A percentile compares a stretch with the other conserved stretches of the same genome.
phyloP scores from a whole-genome alignment of 2,113 vertebrate species.

The Cephalopterus ornatus region DNA sequence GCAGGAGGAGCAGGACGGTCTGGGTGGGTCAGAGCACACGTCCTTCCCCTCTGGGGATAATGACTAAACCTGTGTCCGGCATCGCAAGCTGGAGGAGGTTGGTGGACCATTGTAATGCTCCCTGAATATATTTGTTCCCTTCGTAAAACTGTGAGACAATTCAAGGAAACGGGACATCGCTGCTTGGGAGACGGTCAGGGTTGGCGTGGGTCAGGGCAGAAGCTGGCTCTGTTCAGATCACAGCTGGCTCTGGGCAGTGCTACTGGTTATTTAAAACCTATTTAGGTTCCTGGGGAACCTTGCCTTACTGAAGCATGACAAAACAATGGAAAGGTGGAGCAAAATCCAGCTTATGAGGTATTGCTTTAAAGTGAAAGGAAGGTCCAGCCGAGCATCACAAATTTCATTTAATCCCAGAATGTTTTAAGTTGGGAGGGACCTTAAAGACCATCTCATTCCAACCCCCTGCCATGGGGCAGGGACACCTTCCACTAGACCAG shows the following conservation, averaged over 20 bases:
- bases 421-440: not conserved
- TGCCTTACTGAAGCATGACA: not conserved
- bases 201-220: not conserved
- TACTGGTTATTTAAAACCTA: not conserved
- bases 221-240: not conserved
- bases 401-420: not conserved
- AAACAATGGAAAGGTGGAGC: not conserved
- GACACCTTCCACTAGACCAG: not conserved
- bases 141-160: not conserved
- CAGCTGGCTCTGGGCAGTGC: not conserved
- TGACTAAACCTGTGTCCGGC: not conserved
- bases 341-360: not conserved
- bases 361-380: not conserved
- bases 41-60: not conserved
- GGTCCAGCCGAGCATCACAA: not conserved
- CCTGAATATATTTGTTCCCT: not conserved
- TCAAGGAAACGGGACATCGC: not conserved
- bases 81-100: not conserved
- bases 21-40: not conserved
- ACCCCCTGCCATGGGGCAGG: not conserved
- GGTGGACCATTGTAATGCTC: not conserved
- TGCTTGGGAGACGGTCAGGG: rapidly evolving
- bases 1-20: not conserved
- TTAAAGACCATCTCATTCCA: not conserved
- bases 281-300: not conserved